phyloP scores from a whole-genome alignment of 2,888 invertebrate genomes.

The Thyatira batis region DNA sequence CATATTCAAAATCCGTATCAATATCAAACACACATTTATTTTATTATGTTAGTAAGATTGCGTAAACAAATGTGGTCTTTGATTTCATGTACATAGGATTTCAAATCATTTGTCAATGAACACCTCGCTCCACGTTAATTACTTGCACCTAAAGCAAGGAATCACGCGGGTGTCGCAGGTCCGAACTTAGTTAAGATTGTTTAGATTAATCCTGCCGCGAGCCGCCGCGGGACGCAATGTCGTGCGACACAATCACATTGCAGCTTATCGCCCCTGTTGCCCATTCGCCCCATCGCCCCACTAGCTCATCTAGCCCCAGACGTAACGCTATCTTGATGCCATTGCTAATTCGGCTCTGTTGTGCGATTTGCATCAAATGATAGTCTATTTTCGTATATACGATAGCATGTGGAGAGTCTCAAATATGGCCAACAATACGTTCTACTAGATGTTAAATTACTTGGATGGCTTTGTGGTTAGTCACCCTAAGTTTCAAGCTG shows the following conservation, averaged over 20 bases:
- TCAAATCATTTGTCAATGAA: no score
- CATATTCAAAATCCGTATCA: no score
- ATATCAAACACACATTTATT: no score
- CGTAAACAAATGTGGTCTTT: no score
- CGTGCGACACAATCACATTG: background rate
- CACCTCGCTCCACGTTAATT: background rate
- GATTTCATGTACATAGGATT: no score
- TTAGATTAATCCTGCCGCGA: conserved; percentile 31
- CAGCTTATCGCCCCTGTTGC: background rate
- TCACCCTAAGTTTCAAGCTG: no score
- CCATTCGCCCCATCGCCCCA: background rate
- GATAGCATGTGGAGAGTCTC: no score
- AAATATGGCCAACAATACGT: no score
- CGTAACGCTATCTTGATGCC: background rate
- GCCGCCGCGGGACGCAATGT: conserved; percentile 4
- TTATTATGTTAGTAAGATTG: no score
- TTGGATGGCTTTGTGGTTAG: no score
- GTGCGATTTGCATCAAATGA: background rate
- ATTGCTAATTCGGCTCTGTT: background rate
- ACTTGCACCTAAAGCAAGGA: background rate
- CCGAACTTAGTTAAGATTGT: conserved; percentile 40
- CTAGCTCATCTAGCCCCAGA: background rate
- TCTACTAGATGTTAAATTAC: no score
- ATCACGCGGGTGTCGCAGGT: conserved; percentile 19
- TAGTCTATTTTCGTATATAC: background rate